These are phyloP conservation scores for Leptogaster cylindrica DNA, from an alignment of 2,888 invertebrate species.

Conservation along the genomic window DNA sequence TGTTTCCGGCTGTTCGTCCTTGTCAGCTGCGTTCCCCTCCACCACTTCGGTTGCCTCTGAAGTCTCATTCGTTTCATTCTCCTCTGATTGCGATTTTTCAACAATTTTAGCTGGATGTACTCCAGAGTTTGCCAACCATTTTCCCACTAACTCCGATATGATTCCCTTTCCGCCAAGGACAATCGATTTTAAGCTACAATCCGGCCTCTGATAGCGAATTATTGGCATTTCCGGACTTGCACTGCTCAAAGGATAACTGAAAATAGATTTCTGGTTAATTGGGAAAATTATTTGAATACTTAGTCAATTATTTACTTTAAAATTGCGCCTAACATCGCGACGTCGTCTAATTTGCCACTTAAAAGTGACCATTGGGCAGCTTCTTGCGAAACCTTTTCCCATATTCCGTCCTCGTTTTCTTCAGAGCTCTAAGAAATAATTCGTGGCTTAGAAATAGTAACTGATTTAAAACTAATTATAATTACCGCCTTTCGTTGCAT, in stretches of 20 bases:
- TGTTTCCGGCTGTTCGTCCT: slow-evolving; percentile 42
- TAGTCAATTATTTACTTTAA: slow-evolving; percentile 69
- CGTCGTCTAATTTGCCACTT: slow-evolving; percentile 87
- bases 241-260: slow-evolving; percentile 53
- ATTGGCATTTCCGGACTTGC: slow-evolving; percentile 63
- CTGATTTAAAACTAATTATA: background rate
- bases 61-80: too few relatives aligned
- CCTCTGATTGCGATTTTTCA: slow-evolving; percentile 62
- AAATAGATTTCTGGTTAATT: slow-evolving; percentile 39
- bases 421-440: slow-evolving; percentile 54
- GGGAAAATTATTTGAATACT: slow-evolving; percentile 54
- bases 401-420: slow-evolving; percentile 67
- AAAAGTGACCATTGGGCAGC: slow-evolving; percentile 85
- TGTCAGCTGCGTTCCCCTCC: background rate
- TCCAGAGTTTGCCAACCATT: slow-evolving; percentile 81
- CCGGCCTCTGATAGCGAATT: slow-evolving; percentile 65
- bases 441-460: background rate
- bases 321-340: slow-evolving; percentile 73
- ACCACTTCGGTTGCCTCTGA: too few relatives aligned
- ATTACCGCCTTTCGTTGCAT: slow-evolving; percentile 52
- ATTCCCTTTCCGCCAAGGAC: slow-evolving; percentile 76
- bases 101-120: slow-evolving; percentile 70
- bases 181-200: slow-evolving; percentile 72
- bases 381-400: slow-evolving; percentile 86
- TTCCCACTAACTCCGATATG: slow-evolving; percentile 86